phyloP scores from a whole-genome alignment of 2,797 vertebrate genomes.

The Alfaro cultratus region DNA sequence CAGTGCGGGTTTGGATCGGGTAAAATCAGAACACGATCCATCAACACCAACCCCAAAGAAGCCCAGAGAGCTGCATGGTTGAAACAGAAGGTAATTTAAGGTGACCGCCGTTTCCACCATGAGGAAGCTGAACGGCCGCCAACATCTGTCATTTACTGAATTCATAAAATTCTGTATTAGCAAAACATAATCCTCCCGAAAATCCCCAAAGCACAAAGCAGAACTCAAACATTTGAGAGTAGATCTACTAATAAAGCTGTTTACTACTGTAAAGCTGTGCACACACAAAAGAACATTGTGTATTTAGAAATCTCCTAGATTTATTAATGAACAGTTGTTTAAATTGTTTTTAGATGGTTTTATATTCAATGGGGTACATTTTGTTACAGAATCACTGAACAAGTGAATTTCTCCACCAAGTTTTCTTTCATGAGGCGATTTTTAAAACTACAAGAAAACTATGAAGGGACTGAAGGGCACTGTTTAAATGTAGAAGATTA shows the following conservation, averaged over 20 bases:
- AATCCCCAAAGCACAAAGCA: not conserved
- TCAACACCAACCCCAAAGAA: slow-evolving; percentile 39
- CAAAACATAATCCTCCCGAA: not conserved
- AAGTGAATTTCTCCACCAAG: too few relatives aligned
- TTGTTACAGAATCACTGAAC: too few relatives aligned
- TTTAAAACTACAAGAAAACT: not conserved
- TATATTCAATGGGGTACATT: too few relatives aligned
- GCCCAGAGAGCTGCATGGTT: slow-evolving; percentile 21
- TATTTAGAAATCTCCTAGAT: too few relatives aligned
- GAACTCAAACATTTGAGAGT: not conserved
- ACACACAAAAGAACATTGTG: too few relatives aligned
- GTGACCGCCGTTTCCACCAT: slow-evolving; percentile 35
- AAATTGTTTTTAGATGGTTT: too few relatives aligned
- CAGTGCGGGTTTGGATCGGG: slow-evolving; percentile 50
- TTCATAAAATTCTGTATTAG: slow-evolving; percentile 6
- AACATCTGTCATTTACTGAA: slow-evolving; percentile 8
- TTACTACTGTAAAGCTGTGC: too few relatives aligned
- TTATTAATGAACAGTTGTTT: too few relatives aligned
- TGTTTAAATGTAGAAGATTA: not conserved
- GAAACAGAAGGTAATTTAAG: slow-evolving; percentile 47
- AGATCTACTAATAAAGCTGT: not conserved
- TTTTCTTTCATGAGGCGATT: not conserved
- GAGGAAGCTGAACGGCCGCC: slow-evolving; percentile 20
- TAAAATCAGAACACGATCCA: slow-evolving; percentile 45
- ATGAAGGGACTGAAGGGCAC: not conserved